A percentile compares a stretch with the other conserved stretches of the same genome.
Evolutionary conservation across 2,888 invertebrate genomes (phyloP).

Genomic region (Mimachlamys varia): DNA sequence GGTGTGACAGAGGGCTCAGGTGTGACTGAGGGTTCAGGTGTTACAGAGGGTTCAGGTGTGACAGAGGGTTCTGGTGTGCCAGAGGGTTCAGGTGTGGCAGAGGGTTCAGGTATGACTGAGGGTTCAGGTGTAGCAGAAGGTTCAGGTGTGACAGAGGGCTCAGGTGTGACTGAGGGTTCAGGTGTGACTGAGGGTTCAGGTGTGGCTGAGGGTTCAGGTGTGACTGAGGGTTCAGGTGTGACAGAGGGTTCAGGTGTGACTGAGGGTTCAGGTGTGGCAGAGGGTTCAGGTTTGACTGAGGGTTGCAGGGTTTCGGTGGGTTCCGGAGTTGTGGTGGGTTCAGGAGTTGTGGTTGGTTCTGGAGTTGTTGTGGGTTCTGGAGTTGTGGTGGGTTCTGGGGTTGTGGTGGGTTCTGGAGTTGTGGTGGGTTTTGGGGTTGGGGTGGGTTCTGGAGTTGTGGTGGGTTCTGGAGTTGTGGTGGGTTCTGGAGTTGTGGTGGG

Average conservation of each 20-base stretch:
- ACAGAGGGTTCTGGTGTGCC: constrained; percentile 18
- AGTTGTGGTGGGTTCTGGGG: neutral
- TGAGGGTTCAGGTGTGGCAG: constrained; percentile 45
- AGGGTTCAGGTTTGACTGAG: constrained; percentile 9
- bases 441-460: constrained; percentile 34
- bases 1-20: constrained; percentile 37
- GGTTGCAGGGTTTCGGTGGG: constrained; percentile 41
- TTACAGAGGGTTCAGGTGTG: constrained; percentile 7
- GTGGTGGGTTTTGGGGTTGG: constrained; percentile 28
- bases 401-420: constrained; percentile 16
- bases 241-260: constrained; percentile 36
- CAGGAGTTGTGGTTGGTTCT: constrained; percentile 46
- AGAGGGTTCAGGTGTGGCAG: constrained; percentile 42
- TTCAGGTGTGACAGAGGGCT: constrained; percentile 38
- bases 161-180: constrained; percentile 40
- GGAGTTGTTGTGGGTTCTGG: constrained; percentile 23
- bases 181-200: constrained; percentile 34
- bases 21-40: constrained; percentile 37
- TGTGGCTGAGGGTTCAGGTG: constrained; percentile 39
- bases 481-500: constrained; percentile 23
- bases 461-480: constrained; percentile 32
- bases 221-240: constrained; percentile 41
- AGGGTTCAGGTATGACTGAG: constrained; percentile 37
- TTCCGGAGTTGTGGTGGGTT: constrained; percentile 34
- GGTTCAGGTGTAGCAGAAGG: constrained; percentile 39